Percentiles rank a stretch among this genome's conserved stretches.
These are phyloP conservation scores for Prunella himalayana DNA, from an alignment of 2,113 vertebrate species.

Conservation along the genomic window DNA sequence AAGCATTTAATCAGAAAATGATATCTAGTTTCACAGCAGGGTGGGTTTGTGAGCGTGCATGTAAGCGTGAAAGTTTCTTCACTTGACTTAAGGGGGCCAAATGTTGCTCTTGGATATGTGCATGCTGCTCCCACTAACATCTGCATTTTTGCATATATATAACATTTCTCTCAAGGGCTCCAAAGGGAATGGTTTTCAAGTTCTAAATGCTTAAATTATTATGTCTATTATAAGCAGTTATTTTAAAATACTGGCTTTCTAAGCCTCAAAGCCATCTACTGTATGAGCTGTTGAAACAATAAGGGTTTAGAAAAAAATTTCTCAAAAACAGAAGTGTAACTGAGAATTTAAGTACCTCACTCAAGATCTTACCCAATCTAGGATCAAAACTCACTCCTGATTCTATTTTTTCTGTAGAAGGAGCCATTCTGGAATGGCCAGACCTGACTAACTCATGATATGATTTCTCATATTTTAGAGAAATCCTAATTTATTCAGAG, in stretches of 20 bases:
- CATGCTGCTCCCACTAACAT: neutral
- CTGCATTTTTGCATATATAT: slow-evolving; percentile 6
- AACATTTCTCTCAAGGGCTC: neutral
- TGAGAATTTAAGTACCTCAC: neutral
- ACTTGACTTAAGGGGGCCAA: slow-evolving; percentile 10
- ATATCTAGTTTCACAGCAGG: slow-evolving; percentile 18
- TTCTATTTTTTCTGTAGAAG: neutral
- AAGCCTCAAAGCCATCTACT: neutral
- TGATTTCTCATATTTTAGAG: neutral
- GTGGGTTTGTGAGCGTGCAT: neutral
- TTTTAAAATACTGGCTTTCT: neutral
- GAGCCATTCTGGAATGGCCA: neutral
- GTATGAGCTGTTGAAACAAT: neutral
- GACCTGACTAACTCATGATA: neutral
- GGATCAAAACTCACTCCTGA: neutral
- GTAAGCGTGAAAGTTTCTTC: neutral
- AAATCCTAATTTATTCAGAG: neutral
- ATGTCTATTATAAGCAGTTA: neutral
- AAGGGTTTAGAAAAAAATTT: neutral
- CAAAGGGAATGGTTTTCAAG: neutral
- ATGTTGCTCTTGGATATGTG: neutral
- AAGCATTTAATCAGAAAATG: slow-evolving; percentile 42
- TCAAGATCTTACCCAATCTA: neutral
- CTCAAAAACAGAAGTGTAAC: neutral
- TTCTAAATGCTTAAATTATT: neutral